These are phyloP conservation scores for Whitmania pigra DNA, from an alignment of 1,140 invertebrate genomes.

Conservation along the genomic window DNA sequence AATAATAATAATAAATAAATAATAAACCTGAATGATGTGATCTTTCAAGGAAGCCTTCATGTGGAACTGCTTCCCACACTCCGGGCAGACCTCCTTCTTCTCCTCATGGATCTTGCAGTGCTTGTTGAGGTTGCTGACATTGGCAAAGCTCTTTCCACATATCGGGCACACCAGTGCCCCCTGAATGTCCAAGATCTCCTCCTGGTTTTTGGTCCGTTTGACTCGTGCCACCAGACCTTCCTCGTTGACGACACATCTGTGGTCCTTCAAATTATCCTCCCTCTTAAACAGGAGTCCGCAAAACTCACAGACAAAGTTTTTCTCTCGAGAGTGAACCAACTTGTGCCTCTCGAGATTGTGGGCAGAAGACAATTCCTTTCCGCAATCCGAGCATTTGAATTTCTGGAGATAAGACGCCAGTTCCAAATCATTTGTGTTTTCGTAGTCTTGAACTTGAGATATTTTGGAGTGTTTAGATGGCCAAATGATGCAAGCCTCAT, in stretches of 20 bases:
- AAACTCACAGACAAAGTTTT: conserved; percentile 30
- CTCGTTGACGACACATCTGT: conserved; percentile 27
- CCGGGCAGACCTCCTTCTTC: conserved; percentile 41
- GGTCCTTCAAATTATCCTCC: conserved; percentile 30
- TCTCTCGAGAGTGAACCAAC: conserved; percentile 27
- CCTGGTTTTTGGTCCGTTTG: conserved; percentile 25
- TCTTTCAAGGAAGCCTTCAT: conserved; percentile 42
- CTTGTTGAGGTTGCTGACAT: conserved; percentile 39
- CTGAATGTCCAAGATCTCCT: conserved; percentile 9
- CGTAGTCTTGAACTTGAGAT: too few species aligned
- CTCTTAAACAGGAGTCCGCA: conserved; percentile 30
- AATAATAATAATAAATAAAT: neutral
- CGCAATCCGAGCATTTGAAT: too few species aligned
- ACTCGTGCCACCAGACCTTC: conserved; percentile 28
- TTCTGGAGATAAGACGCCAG: too few species aligned
- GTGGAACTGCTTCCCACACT: conserved; percentile 45
- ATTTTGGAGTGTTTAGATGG: too few species aligned
- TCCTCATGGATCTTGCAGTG: conserved; percentile 39
- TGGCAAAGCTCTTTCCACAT: conserved; percentile 36
- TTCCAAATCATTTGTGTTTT: too few species aligned
- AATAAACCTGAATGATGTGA: conserved; percentile 33
- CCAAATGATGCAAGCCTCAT: too few species aligned
- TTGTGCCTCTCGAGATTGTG: conserved; percentile 29
- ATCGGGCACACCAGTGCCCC: conserved; percentile 29
- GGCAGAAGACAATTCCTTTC: too few species aligned